Evolutionary conservation across 2,888 invertebrate species (phyloP), one percentile per base, ranked within the genome.

Genomic region (Euzetes globulus): DNA sequence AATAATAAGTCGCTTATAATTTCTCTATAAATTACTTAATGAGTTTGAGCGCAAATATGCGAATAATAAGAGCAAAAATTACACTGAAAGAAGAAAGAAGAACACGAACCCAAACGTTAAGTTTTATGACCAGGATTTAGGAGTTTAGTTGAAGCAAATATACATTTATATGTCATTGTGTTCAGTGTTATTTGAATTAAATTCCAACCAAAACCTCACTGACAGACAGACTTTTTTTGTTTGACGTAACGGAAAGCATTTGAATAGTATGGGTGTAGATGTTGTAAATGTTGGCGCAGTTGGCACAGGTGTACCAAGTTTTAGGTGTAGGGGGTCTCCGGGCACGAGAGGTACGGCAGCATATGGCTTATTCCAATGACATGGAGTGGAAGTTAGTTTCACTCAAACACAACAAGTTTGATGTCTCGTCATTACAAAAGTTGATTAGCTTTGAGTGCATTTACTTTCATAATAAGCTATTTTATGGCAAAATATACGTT

Each of bases 171-270:
- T 58, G 27, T 58, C 58, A 58, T 58, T 58, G 19, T 29, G 17
- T 58, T 58, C 27, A 9, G 13, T 58, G 19, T 58, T 25, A 41
- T 58, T 11, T 15, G 58, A 22, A 55, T 58, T 6, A 27, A 58
- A 58, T 58, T 58, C 15, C 58, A 29, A 1, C 25, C 15, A 58
- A 58, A 58, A 29, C 41, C 15, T 29, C 29, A 58, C 15, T 58
- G 27, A 27, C 27, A 27, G 58, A 58, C 29, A n/a, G n/a, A n/a
- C n/a, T n/a, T n/a, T n/a, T 58, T 58, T 58, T 58, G 58, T 58
- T 58, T 58, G 58, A 58, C 58, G 29, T 58, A 58, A 58, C 58
- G 58, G 22, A 58, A 22, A 58, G 19, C 27, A 17, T 58, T 22
- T 55, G 55, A 55, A 25, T 55, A 55, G 25, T 41, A 50, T 11